Conservation (phyloP, 2,113 vertebrate species). For the Callipepla californica region DNA sequence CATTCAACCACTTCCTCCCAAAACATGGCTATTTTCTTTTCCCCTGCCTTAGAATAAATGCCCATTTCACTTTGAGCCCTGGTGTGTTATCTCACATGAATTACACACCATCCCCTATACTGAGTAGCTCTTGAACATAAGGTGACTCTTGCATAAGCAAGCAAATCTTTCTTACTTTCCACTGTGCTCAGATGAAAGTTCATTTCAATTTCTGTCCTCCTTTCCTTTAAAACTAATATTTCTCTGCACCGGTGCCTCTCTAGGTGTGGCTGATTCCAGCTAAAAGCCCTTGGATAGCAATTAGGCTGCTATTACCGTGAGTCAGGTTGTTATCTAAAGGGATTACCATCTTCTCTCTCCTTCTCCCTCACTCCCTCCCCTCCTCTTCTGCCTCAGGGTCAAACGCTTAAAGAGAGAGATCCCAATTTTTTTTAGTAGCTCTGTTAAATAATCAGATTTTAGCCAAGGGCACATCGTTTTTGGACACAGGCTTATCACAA, state of each 20-base stretch:
- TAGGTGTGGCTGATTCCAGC: slow-evolving; percentile 31
- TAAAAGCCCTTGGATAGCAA: slow-evolving; percentile 7
- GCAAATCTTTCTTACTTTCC: neutral
- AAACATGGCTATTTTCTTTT: neutral
- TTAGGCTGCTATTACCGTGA: slow-evolving; percentile 38
- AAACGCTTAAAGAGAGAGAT: slow-evolving; percentile 27
- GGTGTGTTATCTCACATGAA: neutral
- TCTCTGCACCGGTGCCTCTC: neutral
- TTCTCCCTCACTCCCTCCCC: neutral
- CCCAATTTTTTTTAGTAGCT: neutral
- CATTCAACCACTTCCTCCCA: neutral
- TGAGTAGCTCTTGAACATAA: neutral
- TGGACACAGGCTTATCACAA: neutral
- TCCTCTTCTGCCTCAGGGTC: slow-evolving; percentile 3
- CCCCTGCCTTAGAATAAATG: neutral
- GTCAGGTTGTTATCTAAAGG: slow-evolving; percentile 42
- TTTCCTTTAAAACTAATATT: neutral
- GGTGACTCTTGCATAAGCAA: neutral
- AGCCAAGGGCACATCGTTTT: neutral
- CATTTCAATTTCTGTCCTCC: neutral
- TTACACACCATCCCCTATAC: neutral
- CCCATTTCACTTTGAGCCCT: neutral
- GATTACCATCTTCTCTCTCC: slow-evolving; percentile 4
- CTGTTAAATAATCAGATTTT: neutral
- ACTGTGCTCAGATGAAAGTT: neutral